These are phyloP conservation scores for Meta bourneti DNA, from an alignment of 2,888 invertebrate species.

Conservation along the genomic window DNA sequence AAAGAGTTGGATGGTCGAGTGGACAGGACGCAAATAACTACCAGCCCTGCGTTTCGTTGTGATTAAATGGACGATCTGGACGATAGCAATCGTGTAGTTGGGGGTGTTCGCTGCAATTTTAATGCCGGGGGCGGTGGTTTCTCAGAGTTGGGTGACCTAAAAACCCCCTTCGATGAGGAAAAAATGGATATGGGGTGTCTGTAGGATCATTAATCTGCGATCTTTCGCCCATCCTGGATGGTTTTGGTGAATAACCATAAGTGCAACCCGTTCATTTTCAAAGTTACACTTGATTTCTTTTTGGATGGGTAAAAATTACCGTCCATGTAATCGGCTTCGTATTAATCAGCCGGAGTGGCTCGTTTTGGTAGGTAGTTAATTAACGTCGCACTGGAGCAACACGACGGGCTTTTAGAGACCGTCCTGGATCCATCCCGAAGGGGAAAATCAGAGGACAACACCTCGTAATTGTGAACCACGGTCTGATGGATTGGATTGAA, in stretches of 20 bases:
- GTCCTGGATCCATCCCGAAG: too few species aligned
- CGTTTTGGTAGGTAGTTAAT: too few species aligned
- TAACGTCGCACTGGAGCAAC: too few species aligned
- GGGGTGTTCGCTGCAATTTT: conserved; percentile 45
- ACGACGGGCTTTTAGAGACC: too few species aligned
- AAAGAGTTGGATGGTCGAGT: conserved; percentile 52
- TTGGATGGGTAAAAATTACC: neutral
- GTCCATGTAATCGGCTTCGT: neutral
- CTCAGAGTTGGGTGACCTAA: neutral
- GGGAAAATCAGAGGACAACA: too few species aligned
- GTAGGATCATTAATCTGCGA: neutral
- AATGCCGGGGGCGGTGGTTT: neutral
- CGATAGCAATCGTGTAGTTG: conserved; percentile 38
- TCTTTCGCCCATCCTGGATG: neutral
- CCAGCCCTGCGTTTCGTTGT: neutral
- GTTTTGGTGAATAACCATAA: neutral
- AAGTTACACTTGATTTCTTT: neutral
- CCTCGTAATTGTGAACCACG: too few species aligned
- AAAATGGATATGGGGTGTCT: neutral
- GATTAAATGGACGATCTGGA: conserved; percentile 47
- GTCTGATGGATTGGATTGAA: too few species aligned
- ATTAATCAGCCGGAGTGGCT: too few species aligned
- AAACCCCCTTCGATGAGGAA: neutral
- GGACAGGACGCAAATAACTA: conserved; percentile 23
- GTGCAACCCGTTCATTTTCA: neutral